Base-by-base conservation (phyloP, 2,797 vertebrate genomes). In the Epinephelus coioides region DNA sequence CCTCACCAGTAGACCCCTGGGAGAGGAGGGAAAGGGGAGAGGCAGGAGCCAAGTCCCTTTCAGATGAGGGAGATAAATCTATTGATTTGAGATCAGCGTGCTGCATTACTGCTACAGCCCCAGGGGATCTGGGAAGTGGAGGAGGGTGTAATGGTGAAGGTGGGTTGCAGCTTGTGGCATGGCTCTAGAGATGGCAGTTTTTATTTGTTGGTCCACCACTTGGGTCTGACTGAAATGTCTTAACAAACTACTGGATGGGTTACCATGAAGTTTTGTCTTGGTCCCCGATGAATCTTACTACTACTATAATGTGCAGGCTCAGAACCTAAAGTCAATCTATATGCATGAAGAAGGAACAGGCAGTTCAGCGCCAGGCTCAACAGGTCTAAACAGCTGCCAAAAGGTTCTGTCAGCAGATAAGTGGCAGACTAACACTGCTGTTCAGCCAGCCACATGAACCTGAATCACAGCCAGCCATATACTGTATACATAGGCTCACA, bases 81-180 rank as follows among this genome's bases (percentile, higher is more conserved):
- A 95, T 96, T 94, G 94, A 95, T 94, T 86, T 87, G 73, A 86
- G 91, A 94, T 94, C 90, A 93, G 91, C 88, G 61, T 82, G 85
- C 85, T 92, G 86, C 92, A 95, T 92, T 94, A 91, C 89, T 86
- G 85, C 63, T 78, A 78, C 87, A 76, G 76, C 65, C 74, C 30
- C 73, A 9, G 79, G 91, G 88, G 89, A 83, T 34, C 43, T 57
- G 76, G 75, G 69, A 79, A 72, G 76, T 73, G 67, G 59, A 83
- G 61, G 53, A 55, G 81, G 69, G 57, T 59, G 73, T 78, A 73
- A 71, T 68, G 79, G 78, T 75, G 79, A 77, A 34, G 77, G 69
- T 65, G 76, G 60, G 69, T 51, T 63, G 34, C 14, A 74, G 64
- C 25, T 25, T 2, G 5, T 51, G 46, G 23, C 79, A 63, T n/a